These are phyloP conservation scores for Heterochromis multidens DNA, from an alignment of 2,113 vertebrate genomes.

Conservation along the genomic window DNA sequence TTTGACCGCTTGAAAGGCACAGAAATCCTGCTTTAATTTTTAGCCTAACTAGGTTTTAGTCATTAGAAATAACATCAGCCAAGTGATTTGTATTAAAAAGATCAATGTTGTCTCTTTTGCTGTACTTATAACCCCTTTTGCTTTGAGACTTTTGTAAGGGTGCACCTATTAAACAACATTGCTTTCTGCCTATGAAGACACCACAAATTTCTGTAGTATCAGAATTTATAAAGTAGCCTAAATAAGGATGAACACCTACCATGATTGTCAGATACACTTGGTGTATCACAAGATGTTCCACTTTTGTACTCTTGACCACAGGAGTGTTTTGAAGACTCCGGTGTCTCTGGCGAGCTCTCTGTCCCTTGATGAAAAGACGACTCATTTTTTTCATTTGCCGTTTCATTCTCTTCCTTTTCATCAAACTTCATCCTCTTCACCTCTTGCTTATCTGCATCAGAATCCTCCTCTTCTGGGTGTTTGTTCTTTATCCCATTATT, in stretches of 20 bases:
- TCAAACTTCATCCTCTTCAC: conserved; percentile 92
- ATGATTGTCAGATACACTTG: conserved; percentile 72
- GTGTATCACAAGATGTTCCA: conserved; percentile 58
- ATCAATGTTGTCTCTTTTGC: neutral
- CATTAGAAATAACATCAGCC: neutral
- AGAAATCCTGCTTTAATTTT: neutral
- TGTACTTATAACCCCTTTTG: neutral
- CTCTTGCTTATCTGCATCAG: conserved; percentile 79
- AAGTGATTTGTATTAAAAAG: neutral
- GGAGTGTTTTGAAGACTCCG: conserved; percentile 73
- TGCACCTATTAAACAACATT: neutral
- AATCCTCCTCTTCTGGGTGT: conserved; percentile 70
- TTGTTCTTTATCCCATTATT: conserved; percentile 84
- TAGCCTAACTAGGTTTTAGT: neutral
- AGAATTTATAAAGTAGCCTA: neutral
- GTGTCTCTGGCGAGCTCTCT: conserved; percentile 71
- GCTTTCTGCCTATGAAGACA: neutral
- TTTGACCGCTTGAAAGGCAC: neutral
- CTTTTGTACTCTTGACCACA: conserved; percentile 66
- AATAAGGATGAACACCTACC: conserved; percentile 61
- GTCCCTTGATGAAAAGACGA: conserved; percentile 65
- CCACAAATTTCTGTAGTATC: neutral
- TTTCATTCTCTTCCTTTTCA: conserved; percentile 68
- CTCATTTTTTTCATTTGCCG: conserved; percentile 63
- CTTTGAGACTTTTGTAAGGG: neutral